phyloP scores from a whole-genome alignment of 2,888 invertebrate species.

The Oligia latruncula region DNA sequence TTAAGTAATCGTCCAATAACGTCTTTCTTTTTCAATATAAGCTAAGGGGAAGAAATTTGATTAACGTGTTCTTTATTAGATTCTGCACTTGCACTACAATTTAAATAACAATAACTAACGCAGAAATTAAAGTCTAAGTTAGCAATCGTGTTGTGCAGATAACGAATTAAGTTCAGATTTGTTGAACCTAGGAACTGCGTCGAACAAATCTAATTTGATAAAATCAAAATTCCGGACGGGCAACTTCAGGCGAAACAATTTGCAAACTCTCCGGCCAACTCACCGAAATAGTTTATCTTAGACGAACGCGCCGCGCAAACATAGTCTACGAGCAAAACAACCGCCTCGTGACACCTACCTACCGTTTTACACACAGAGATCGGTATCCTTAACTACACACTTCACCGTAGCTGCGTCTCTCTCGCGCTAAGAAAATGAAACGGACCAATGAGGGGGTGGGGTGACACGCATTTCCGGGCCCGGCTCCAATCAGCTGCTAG shows the following conservation, averaged over 20 bases:
- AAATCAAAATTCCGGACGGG: conserved; percentile 79
- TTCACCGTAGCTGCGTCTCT: conserved; percentile 87
- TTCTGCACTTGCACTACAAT: neutral
- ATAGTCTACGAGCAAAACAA: conserved; percentile 83
- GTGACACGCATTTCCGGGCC: conserved; percentile 90
- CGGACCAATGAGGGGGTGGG: conserved; percentile 90
- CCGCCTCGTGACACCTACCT: conserved; percentile 83
- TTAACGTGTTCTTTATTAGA: neutral
- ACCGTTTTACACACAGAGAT: conserved; percentile 85
- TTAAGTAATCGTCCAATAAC: neutral
- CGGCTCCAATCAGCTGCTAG: conserved; percentile 91
- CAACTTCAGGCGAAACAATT: conserved; percentile 82
- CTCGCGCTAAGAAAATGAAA: conserved; percentile 90
- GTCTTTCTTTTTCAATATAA: neutral
- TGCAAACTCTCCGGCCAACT: conserved; percentile 80
- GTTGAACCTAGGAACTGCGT: conserved; percentile 31
- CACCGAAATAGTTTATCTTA: conserved; percentile 86
- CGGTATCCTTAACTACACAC: conserved; percentile 88
- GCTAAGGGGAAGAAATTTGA: neutral
- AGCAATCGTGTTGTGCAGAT: neutral
- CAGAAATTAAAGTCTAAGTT: neutral
- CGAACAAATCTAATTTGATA: conserved; percentile 76
- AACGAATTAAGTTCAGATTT: conserved; percentile 24
- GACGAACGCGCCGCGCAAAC: conserved; percentile 80
- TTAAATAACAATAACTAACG: neutral